Evolutionary conservation across 1,140 invertebrate genomes (phyloP), one percentile per base, ranked within the genome.

Genomic region (Hypsibius dujardini): DNA sequence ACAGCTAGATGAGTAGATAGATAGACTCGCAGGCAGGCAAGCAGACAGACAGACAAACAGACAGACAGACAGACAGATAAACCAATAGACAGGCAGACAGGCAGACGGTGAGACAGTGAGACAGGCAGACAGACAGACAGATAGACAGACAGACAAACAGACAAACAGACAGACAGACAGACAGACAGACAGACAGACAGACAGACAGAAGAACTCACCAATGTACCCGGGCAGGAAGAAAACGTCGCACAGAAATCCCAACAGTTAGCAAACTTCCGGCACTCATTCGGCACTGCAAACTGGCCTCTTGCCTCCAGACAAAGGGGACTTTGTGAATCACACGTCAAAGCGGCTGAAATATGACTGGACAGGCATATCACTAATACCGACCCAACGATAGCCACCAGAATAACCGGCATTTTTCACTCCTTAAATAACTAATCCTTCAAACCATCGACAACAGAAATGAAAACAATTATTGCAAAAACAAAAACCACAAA

Each of bases 201-300:
- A 56, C n/a, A 56, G n/a, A 56, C 7, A 7, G 3, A 14, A 14
- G 7, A 14, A 42, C 7, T 67, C 42, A 67, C 62, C 62, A 67
- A 42, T 14, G 62, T 67, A 14, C 62, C 62, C 42, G 62, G 62
- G 42, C 62, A 67, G 42, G 62, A 67, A 3, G 62, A 67, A 14
- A 67, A 42, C 3, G 62, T 67, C 3, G 62, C 62, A 42, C 62
- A 67, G 3, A 42, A 67, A 67, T 67, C 62, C 62, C 62, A 67
- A 42, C 62, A 67, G 62, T 67, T 67, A 3, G 62, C 62, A 42
- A 67, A 67, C 42, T 67, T 67, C 7, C 62, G 62, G 62, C 62
- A 67, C 42, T 67, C 62, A 42, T 67, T 67, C 12, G 62, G 62
- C 7, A 67, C 62, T 14, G 62, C 62, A 42, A 67, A 67, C 62